Percentiles rank a stretch among this genome's conserved stretches.
phyloP scores from a whole-genome alignment of 2,113 vertebrate species.

The Rhadina sibilatrix region DNA sequence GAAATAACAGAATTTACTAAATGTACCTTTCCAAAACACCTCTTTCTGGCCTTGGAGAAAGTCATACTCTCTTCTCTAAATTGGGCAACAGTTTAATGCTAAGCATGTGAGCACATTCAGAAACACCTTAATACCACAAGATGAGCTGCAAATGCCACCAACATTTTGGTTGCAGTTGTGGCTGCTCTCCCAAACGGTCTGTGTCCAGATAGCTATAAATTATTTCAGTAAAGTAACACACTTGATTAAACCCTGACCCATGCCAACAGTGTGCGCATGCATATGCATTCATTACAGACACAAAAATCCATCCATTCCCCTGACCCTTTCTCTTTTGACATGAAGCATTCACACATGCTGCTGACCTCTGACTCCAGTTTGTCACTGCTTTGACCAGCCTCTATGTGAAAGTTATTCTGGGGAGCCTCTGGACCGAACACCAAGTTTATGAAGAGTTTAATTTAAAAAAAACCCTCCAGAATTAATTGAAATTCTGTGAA shows the following conservation, averaged over 20 bases:
- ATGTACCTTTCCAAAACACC: not conserved
- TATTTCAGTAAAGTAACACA: not conserved
- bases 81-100: not conserved
- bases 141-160: not conserved
- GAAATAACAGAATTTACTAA: not conserved
- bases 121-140: not conserved
- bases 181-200: not conserved
- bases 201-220: not conserved
- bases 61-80: not conserved
- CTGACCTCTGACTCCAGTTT: not conserved
- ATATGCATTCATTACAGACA: not conserved
- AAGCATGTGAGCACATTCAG: not conserved
- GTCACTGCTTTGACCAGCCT: not conserved
- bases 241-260: not conserved
- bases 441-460: not conserved
- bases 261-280: accelerated
- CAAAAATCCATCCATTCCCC: not conserved
- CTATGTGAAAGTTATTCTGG: not conserved
- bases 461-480: not conserved
- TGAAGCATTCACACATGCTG: not conserved
- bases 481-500: not conserved
- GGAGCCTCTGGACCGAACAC: not conserved
- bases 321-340: not conserved
- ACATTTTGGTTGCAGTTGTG: not conserved
- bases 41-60: not conserved